Conservation (phyloP, 2,888 invertebrate species). For the Microplitis deprimator region DNA sequence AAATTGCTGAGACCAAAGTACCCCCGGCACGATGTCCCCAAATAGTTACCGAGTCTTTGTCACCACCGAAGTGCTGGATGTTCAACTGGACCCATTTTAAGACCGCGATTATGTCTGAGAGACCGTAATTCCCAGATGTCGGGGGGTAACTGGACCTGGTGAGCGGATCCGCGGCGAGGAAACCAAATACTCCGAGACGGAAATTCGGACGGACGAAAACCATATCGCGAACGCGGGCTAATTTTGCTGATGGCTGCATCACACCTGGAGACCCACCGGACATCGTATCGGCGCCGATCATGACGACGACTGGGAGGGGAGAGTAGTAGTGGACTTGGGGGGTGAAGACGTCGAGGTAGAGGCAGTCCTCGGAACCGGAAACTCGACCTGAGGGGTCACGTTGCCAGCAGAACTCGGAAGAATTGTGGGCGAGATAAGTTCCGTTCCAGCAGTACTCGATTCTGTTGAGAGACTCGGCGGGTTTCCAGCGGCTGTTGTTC, state of each 20-base stretch:
- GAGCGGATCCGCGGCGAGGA: constrained; percentile 82
- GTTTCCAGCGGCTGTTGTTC: constrained; percentile 79
- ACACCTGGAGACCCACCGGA: constrained; percentile 83
- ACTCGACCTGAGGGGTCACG: constrained; percentile 78
- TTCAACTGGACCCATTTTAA: constrained; percentile 87
- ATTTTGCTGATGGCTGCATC: constrained; percentile 81
- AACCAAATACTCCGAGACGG: constrained; percentile 78
- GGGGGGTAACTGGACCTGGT: constrained; percentile 80
- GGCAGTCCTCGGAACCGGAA: constrained; percentile 85
- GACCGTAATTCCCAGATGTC: constrained; percentile 88
- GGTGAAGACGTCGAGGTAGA: constrained; percentile 86
- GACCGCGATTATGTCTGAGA: constrained; percentile 84
- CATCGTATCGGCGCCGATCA: constrained; percentile 86
- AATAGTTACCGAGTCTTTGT: constrained; percentile 83
- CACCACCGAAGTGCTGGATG: constrained; percentile 88
- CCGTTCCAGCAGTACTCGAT: constrained; percentile 86
- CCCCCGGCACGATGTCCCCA: constrained; percentile 90
- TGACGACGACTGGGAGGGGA: constrained; percentile 86
- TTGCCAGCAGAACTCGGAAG: constrained; percentile 81
- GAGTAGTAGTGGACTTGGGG: constrained; percentile 85
- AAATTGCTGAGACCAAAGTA: constrained; percentile 84
- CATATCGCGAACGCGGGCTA: constrained; percentile 84
- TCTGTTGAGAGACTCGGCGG: constrained; percentile 78
- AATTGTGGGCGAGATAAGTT: constrained; percentile 79
- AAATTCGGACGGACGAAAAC: constrained; percentile 92